Base-by-base conservation (phyloP, 2,113 vertebrate genomes). In the Corythoichthys intestinalis region DNA sequence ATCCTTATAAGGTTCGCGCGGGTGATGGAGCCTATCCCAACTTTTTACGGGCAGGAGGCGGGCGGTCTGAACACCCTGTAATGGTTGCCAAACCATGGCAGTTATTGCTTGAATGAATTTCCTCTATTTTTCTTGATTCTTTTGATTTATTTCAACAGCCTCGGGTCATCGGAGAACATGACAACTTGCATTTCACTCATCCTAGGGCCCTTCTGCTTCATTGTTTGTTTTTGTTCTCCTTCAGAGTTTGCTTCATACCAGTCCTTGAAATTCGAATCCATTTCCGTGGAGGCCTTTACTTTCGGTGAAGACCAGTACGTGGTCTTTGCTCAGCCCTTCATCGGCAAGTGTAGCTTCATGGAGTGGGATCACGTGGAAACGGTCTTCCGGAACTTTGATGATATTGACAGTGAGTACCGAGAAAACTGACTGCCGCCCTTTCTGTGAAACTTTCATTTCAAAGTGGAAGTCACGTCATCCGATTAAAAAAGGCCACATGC, bases 311-410 rank as follows among this genome's bases (percentile, higher is more conserved):
- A 98, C 83, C 95, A 98, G 82, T 97, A 96, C 1, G 95, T 96
- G 53, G 96, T 98, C 74, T 96, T 98, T 50, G 96, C 97, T 62
- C 97, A 99, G 75, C 97, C 97, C 77, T 98, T 98, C 83, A 94
- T 93, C 1, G 97, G 97, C 86, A 98, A 96, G 86, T 99, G 97
- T 84, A 96, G 94, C 87, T 98, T 99, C 83, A 92, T 98, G 74
- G 97, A 99, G 83, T 99, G 97, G 97, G 97, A 99, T 83, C 97
- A 99, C 0, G 97, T 99, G 72, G 96, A 99, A 89, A 96, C 96
- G 92, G 94, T 95, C 79, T 99, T 99, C 90, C 93, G 97, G 85
- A 94, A 95, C 90, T 98, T 93, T 0, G 97, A 98, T 71, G 96
- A 95, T 77, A 98, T 99, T 79, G 95, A 96, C 90, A 97, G 97